A percentile compares a stretch with the other conserved stretches of the same genome.
Evolutionary conservation across 2,888 invertebrate genomes (phyloP).

Genomic region (Anoplius nigerrimus): DNA sequence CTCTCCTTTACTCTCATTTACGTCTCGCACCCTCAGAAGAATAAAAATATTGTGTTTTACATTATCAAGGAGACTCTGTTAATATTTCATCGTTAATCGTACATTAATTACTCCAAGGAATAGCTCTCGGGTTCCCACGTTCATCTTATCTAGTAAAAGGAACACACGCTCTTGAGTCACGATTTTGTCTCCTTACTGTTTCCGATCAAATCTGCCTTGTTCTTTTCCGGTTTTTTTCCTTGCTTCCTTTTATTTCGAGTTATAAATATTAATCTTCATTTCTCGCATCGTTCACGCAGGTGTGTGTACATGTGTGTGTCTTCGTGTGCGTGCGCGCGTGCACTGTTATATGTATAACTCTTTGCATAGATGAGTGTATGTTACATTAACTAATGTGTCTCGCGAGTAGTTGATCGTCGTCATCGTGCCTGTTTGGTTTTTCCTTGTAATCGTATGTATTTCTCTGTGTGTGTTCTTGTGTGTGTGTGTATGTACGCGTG

Average conservation of each 20-base stretch:
- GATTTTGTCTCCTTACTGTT: slow-evolving; percentile 52
- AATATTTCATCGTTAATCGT: slow-evolving; percentile 59
- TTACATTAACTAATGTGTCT: slow-evolving; percentile 60
- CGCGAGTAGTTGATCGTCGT: slow-evolving; percentile 53
- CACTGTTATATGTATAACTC: slow-evolving; percentile 34
- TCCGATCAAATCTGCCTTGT: slow-evolving; percentile 64
- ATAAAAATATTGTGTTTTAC: slow-evolving; percentile 70
- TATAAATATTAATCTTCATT: slow-evolving; percentile 57
- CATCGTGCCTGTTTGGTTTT: slow-evolving; percentile 60
- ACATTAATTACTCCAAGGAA: slow-evolving; percentile 56
- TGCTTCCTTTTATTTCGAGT: slow-evolving; percentile 51
- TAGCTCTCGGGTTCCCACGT: slow-evolving; percentile 59
- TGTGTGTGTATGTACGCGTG: no score
- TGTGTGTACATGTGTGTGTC: slow-evolving; percentile 26
- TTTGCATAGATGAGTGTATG: slow-evolving; percentile 54
- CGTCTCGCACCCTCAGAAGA: slow-evolving; percentile 67
- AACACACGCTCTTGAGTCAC: slow-evolving; percentile 60
- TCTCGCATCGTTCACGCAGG: slow-evolving; percentile 21
- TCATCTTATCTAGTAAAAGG: slow-evolving; percentile 59
- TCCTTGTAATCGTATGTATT: slow-evolving; percentile 53
- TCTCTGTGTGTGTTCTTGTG: no score
- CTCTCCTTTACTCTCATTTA: slow-evolving; percentile 57
- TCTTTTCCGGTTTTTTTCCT: slow-evolving; percentile 29
- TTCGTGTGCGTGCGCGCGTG: slow-evolving; percentile 48
- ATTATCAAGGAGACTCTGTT: slow-evolving; percentile 67